phyloP scores from a whole-genome alignment of 2,888 invertebrate species.

The Euspilapteryx auroguttella region DNA sequence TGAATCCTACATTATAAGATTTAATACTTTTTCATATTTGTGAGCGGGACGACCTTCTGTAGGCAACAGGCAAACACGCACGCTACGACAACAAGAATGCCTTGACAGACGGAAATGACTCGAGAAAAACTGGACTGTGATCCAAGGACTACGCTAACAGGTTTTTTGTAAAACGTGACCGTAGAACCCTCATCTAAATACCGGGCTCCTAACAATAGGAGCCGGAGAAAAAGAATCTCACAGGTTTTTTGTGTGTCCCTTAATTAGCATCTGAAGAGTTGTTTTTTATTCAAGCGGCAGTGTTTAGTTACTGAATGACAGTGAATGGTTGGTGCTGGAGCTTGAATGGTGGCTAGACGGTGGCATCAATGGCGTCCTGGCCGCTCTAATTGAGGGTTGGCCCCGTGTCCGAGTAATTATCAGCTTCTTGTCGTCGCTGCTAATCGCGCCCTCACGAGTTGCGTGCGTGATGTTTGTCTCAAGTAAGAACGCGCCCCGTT shows the following conservation, averaged over 20 bases:
- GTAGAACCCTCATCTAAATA: too few relatives aligned
- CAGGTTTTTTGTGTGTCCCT: too few relatives aligned
- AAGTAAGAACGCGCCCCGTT: too few relatives aligned
- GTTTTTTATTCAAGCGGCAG: conserved; percentile 14
- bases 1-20: too few relatives aligned
- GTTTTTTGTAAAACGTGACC: too few relatives aligned
- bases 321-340: conserved; percentile 4
- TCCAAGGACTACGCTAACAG: too few relatives aligned
- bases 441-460: conserved; percentile 7
- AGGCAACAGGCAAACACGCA: conserved; percentile 7
- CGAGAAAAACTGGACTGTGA: conserved; percentile 2
- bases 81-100: conserved; percentile 19
- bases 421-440: conserved; percentile 6
- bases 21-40: conserved; percentile 4
- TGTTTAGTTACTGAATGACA: conserved; percentile 22
- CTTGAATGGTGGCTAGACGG: conserved; percentile 9
- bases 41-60: conserved; percentile 8
- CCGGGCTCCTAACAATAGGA: too few relatives aligned
- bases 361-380: not conserved
- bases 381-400: conserved; percentile 9
- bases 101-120: conserved; percentile 14
- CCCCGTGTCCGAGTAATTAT: conserved; percentile 12
- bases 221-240: too few relatives aligned
- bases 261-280: conserved; percentile 8
- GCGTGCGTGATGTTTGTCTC: conserved; percentile 2